These are phyloP conservation scores for Melieria crassipennis DNA, from an alignment of 2,888 invertebrate genomes.

Conservation along the genomic window DNA sequence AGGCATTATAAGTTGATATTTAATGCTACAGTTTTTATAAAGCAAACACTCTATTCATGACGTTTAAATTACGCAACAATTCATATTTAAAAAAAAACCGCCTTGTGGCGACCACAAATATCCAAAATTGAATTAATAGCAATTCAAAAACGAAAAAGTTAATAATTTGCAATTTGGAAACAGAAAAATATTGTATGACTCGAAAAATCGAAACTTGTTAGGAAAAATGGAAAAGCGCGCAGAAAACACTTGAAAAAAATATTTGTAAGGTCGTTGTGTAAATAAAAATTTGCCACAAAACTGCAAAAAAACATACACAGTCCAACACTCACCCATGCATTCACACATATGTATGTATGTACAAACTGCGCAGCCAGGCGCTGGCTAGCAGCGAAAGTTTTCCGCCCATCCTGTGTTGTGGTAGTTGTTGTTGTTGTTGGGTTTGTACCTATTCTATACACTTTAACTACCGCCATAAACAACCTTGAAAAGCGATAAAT, in stretches of 20 bases:
- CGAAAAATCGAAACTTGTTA: too few species aligned
- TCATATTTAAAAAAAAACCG: too few species aligned
- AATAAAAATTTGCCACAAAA: slow-evolving; percentile 2
- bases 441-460: slow-evolving; percentile 1
- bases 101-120: too few species aligned
- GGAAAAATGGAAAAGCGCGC: not conserved
- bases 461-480: slow-evolving; percentile 8
- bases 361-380: not conserved
- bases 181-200: too few species aligned
- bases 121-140: too few species aligned
- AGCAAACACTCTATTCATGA: too few species aligned
- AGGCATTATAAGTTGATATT: too few species aligned
- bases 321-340: too few species aligned
- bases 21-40: too few species aligned
- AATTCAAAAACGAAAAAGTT: too few species aligned
- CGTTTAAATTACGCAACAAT: too few species aligned
- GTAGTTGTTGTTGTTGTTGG: not conserved
- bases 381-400: not conserved
- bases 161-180: too few species aligned
- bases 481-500: slow-evolving; percentile 19
- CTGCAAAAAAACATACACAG: not conserved
- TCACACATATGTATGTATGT: not conserved
- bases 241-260: not conserved
- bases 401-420: not conserved
- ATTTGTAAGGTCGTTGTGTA: not conserved